Evolutionary conservation across 2,888 invertebrate species (phyloP), one percentile per base, ranked within the genome.

Genomic region (Sylvicola cinctus): DNA sequence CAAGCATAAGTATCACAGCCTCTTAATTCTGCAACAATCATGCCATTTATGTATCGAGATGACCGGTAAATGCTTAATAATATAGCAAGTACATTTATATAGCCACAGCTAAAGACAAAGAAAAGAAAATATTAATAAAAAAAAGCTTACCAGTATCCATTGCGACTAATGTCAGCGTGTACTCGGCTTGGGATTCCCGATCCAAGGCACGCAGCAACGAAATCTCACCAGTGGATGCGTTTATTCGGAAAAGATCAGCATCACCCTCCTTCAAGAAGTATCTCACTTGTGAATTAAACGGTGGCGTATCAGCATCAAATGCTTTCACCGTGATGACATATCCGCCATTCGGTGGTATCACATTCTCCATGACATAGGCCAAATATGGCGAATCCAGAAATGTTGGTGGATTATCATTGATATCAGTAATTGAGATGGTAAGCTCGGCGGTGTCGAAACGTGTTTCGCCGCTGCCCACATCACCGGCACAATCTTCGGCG

Each of bases 181-280:
- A 87, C 59, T 83, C 81, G 39, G 77, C 68, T 48, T 84, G 78
- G 40, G 68, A 60, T 62, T 90, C 90, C 34, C 88, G 67, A 58
- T 90, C 88, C 48, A 90, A 60, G 0, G 83, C 74, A 46, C 79
- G 64, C 45, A 83, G 64, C 43, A 88, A 66, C 37, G 79, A 79
- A 50, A 93, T 81, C 56, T 87, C 84, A 20, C 93, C 95, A 29
- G 83, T 83, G 35, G 81, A 79, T 4, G 88, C 81, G 58, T 91
- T 84, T 48, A 95, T 84, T 48, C 77, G 72, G 58, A 95, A 95
- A 42, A 88, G 64, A 55, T 84, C 84, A 11, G 79, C 75, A 58
- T 88, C 85, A 32, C 90, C 90, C 56, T 90, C 88, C 54, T 90
- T 87, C 48, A 93, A 74, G 52, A 85, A 81, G 62, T 93, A 93